phyloP scores from a whole-genome alignment of 2,797 vertebrate species.

The Novumbra hubbsi region DNA sequence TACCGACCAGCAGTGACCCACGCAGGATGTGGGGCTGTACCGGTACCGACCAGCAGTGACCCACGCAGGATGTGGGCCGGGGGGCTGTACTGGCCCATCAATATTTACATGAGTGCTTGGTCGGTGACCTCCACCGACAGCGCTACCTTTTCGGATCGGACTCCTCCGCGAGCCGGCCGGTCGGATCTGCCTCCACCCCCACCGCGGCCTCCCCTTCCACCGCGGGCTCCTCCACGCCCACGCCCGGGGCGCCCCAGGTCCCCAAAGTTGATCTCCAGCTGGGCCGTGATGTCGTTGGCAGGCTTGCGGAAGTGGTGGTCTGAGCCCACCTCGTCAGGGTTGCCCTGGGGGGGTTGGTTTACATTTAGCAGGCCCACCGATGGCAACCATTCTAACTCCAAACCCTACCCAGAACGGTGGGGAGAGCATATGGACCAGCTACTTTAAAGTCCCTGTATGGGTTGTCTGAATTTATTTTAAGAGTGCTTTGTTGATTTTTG shows the following conservation, averaged over 20 bases:
- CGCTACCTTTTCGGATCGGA: constrained; percentile 91
- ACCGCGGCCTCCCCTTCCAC: constrained; percentile 74
- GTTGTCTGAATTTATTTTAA: no score
- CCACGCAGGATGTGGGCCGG: no score
- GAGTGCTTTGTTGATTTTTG: no score
- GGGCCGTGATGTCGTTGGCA: constrained; percentile 98
- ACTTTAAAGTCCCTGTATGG: no score
- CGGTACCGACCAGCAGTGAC: no score
- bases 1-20: no score
- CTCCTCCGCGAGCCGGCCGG: constrained; percentile 72
- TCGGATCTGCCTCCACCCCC: constrained; percentile 21
- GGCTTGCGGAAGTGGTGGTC: constrained; percentile 99
- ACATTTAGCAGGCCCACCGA: neutral
- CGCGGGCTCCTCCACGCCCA: constrained; percentile 85
- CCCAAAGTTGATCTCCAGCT: constrained; percentile 99
- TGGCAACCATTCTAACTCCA: neutral
- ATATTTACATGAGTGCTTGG: constrained; percentile 31
- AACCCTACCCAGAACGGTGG: neutral
- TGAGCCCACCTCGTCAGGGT: constrained; percentile 81
- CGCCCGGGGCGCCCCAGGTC: constrained; percentile 95
- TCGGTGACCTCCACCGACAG: constrained; percentile 23
- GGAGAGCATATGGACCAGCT: no score
- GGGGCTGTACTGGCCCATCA: neutral
- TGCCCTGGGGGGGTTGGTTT: constrained; percentile 58
- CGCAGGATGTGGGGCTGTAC: no score